Base-by-base conservation (phyloP, 2,888 invertebrate species). In the Anarsia innoxiella region DNA sequence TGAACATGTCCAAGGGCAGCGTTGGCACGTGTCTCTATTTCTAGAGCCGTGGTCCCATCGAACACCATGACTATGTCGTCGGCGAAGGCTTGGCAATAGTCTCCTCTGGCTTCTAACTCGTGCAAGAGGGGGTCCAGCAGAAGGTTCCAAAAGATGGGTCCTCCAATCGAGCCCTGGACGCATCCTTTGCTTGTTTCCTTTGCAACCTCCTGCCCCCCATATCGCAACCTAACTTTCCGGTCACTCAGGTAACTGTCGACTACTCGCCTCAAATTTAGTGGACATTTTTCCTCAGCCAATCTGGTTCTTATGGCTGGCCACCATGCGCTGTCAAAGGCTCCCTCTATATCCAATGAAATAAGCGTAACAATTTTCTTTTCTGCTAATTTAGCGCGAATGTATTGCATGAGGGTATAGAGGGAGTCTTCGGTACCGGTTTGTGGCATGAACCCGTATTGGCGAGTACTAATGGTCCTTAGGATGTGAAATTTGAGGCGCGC, bases 201-300 rank as follows among this genome's bases (percentile, higher is more conserved):
- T n/a, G 11, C 8, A 10, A 5, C 2, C 2, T 29, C 13, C 14
- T 4, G 5, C 2, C 14, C 29, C 2, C 9, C 14, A 14, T 29
- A 14, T 14, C 29, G 2, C 6, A 29, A 4, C n/a, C 6, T 14
- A 2, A 31, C 19, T 6, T 2, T 10, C 9, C 31, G 15, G 11
- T 31, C 19, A 2, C 19, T 31, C 2, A 31, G 16, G 12, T 31
- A 31, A 11, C 31, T 31, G 19, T 31, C 19, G 2, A 31, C 19
- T 2, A 19, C 19, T 3, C 12, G 2, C 16, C 23, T 29, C 25
- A 30, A 31, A 3, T 36, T 40, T 3, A 26, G 9, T 32, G 26
- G n/a, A 35, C 32, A 39, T 31, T 26, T 15, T 1, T 29, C n/a
- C n/a, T 5, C 28, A 37, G 33, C 31, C 36, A 38, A 27, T 25